Percentiles rank a stretch among this genome's conserved stretches.
These are phyloP conservation scores for Phainopepla nitens DNA, from an alignment of 2,113 vertebrate species.

Conservation along the genomic window DNA sequence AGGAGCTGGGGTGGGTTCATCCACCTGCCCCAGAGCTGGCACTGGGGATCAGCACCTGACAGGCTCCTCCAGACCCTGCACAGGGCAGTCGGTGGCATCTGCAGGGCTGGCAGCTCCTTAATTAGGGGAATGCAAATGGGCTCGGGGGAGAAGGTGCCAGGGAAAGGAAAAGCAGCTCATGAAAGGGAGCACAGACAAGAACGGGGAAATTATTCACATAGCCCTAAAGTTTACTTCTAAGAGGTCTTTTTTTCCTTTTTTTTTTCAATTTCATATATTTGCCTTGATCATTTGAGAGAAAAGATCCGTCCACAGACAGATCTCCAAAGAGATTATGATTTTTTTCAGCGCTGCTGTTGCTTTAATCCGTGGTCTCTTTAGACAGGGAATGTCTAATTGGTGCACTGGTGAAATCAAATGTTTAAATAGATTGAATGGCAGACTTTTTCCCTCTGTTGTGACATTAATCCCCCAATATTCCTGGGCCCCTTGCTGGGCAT, in stretches of 20 bases:
- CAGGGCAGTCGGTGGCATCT: neutral
- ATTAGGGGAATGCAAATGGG: conserved; percentile 23
- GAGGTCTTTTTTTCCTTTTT: neutral
- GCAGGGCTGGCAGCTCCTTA: neutral
- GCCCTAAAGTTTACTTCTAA: conserved; percentile 36
- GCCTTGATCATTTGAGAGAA: conserved; percentile 58
- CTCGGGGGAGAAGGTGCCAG: neutral
- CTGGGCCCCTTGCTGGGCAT: conserved; percentile 11
- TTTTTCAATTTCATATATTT: conserved; percentile 27
- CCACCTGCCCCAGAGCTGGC: neutral
- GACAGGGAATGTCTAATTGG: conserved; percentile 68
- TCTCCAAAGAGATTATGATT: conserved; percentile 53
- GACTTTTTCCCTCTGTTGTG: conserved; percentile 60
- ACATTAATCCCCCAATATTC: conserved; percentile 61
- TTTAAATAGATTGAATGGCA: conserved; percentile 49
- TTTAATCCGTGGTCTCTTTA: conserved; percentile 40
- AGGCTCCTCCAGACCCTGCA: neutral
- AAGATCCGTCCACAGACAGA: neutral
- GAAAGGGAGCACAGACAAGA: neutral
- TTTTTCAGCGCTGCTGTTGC: conserved; percentile 19
- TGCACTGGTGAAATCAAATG: conserved; percentile 61
- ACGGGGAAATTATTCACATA: conserved; percentile 10
- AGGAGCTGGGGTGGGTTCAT: neutral
- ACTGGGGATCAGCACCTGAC: accelerated
- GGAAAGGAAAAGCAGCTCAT: neutral